Conservation (phyloP, 2,888 invertebrate genomes). For the Scelioninae gen. 1 region DNA sequence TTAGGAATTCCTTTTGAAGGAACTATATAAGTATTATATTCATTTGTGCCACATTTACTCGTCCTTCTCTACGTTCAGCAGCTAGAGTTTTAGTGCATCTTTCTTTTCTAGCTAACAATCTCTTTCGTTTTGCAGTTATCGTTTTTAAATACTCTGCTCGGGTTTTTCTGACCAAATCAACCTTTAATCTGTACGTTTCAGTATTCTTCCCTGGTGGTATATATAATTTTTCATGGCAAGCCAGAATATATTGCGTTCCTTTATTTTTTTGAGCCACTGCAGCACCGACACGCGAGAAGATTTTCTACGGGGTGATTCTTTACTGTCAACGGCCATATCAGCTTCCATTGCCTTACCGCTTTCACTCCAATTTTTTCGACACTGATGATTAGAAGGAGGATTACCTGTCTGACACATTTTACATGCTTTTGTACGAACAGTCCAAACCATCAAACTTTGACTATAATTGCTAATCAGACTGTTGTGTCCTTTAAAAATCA, state of each 20-base stretch:
- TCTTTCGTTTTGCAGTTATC: slow-evolving; percentile 34
- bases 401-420: too few relatives aligned
- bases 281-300: neutral
- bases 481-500: too few relatives aligned
- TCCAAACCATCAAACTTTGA: too few relatives aligned
- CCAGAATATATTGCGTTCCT: slow-evolving; percentile 7
- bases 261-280: neutral
- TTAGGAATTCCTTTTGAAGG: neutral
- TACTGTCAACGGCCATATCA: too few relatives aligned
- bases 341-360: too few relatives aligned
- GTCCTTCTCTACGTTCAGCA: slow-evolving; percentile 45
- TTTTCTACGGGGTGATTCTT: too few relatives aligned
- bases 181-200: slow-evolving; percentile 41
- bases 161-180: neutral
- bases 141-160: slow-evolving; percentile 26
- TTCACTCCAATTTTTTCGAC: too few relatives aligned
- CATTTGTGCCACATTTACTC: neutral
- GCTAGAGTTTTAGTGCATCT: slow-evolving; percentile 24
- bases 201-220: slow-evolving; percentile 57
- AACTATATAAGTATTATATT: neutral
- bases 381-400: too few relatives aligned
- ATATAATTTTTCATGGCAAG: slow-evolving; percentile 15
- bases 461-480: too few relatives aligned
- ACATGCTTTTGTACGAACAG: too few relatives aligned
- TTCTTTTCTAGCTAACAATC: slow-evolving; percentile 41